Evolutionary conservation across 2,888 invertebrate species (phyloP).

Genomic region (Bombylius discolor): DNA sequence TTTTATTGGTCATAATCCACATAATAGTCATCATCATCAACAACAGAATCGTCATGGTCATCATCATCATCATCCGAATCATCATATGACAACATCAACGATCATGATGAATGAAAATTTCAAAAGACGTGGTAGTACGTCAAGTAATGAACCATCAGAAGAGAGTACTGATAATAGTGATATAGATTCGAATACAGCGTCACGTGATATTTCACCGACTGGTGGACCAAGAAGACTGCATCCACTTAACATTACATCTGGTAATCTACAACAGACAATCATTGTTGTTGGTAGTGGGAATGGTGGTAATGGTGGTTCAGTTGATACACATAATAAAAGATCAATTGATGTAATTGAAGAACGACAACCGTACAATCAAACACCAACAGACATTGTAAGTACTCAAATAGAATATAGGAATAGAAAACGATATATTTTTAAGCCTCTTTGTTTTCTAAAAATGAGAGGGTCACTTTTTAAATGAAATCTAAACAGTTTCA

Average conservation of each 20-base stretch:
- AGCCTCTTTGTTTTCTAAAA: too few species aligned
- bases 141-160: slow-evolving; percentile 35
- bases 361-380: slow-evolving; percentile 10
- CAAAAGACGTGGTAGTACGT: slow-evolving; percentile 33
- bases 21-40: slow-evolving; percentile 18
- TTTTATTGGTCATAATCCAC: slow-evolving; percentile 14
- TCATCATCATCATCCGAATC: slow-evolving; percentile 10
- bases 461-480: too few species aligned
- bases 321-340: slow-evolving; percentile 3
- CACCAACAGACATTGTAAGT: slow-evolving; percentile 11
- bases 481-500: too few species aligned
- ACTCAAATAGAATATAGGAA: too few species aligned
- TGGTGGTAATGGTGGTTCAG: not conserved
- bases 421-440: too few species aligned
- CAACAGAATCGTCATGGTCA: not conserved
- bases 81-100: slow-evolving; percentile 10
- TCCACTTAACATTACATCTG: slow-evolving; percentile 15
- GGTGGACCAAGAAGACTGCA: slow-evolving; percentile 13
- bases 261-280: slow-evolving; percentile 9
- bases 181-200: slow-evolving; percentile 24
- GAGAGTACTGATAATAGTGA: slow-evolving; percentile 36
- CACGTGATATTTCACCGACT: slow-evolving; percentile 23
- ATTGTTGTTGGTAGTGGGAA: slow-evolving; percentile 1
- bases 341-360: slow-evolving; percentile 9
- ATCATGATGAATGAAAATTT: slow-evolving; percentile 17